These are phyloP conservation scores for Malaclemys terrapin DNA, from an alignment of 2,113 vertebrate species.

Conservation along the genomic window DNA sequence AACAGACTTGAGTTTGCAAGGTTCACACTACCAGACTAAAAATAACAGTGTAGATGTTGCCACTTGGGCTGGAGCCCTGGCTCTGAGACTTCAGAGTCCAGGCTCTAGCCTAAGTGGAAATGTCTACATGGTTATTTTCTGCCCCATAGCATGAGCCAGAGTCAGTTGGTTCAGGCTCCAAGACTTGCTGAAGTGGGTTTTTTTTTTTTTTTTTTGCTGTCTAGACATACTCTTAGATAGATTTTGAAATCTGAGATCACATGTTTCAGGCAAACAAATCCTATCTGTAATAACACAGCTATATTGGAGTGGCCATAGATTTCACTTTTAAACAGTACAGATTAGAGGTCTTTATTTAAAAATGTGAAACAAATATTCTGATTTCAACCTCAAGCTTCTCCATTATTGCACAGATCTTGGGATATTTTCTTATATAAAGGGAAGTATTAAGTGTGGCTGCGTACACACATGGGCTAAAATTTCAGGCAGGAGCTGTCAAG, in stretches of 20 bases:
- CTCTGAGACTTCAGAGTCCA: background rate
- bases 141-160: background rate
- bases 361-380: background rate
- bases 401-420: background rate
- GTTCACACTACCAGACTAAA: background rate
- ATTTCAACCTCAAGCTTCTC: background rate
- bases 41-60: background rate
- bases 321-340: background rate
- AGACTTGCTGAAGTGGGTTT: background rate
- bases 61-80: background rate
- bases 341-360: background rate
- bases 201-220: background rate
- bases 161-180: background rate
- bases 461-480: no score
- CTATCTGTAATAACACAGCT: background rate
- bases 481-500: rapidly evolving
- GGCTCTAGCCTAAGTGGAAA: no score
- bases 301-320: no score
- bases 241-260: background rate
- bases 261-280: background rate
- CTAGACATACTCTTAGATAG: background rate
- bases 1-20: background rate
- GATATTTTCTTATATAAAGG: background rate
- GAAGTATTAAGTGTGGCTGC: background rate
- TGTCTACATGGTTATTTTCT: background rate